Conservation (phyloP, 2,888 invertebrate genomes). For the Drosophila hamatofila region DNA sequence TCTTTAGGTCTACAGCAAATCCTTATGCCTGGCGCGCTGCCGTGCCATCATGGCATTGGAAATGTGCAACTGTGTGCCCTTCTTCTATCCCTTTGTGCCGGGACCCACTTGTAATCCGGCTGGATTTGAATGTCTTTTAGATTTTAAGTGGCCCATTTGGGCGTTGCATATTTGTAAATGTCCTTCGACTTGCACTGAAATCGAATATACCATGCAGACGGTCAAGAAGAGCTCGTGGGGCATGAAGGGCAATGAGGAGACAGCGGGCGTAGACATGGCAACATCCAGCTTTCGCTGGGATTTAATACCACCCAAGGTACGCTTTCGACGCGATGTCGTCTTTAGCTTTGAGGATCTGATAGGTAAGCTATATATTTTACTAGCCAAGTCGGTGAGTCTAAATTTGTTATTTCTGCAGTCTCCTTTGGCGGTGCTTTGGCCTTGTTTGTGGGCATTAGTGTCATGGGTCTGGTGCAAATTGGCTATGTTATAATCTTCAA, state of each 20-base stretch:
- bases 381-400: too few relatives aligned
- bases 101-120: slow-evolving; percentile 82
- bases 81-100: slow-evolving; percentile 86
- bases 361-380: slow-evolving; percentile 80
- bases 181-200: slow-evolving; percentile 82
- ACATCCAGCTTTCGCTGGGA: slow-evolving; percentile 87
- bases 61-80: slow-evolving; percentile 87
- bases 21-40: slow-evolving; percentile 85
- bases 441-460: slow-evolving; percentile 80
- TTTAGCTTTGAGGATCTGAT: slow-evolving; percentile 87
- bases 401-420: slow-evolving; percentile 49
- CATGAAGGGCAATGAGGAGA: slow-evolving; percentile 67
- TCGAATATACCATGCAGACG: slow-evolving; percentile 81
- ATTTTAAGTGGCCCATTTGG: slow-evolving; percentile 84
- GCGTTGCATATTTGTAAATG: slow-evolving; percentile 83
- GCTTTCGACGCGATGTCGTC: slow-evolving; percentile 86
- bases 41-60: slow-evolving; percentile 86
- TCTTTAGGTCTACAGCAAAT: slow-evolving; percentile 81
- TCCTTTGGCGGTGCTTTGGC: slow-evolving; percentile 86
- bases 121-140: slow-evolving; percentile 83
- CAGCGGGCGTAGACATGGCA: slow-evolving; percentile 60
- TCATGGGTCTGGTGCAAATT: slow-evolving; percentile 74
- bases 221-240: slow-evolving; percentile 83
- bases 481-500: slow-evolving; percentile 59
- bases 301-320: slow-evolving; percentile 86